phyloP scores from a whole-genome alignment of 2,797 vertebrate genomes.

The Chloroceryle inda region DNA sequence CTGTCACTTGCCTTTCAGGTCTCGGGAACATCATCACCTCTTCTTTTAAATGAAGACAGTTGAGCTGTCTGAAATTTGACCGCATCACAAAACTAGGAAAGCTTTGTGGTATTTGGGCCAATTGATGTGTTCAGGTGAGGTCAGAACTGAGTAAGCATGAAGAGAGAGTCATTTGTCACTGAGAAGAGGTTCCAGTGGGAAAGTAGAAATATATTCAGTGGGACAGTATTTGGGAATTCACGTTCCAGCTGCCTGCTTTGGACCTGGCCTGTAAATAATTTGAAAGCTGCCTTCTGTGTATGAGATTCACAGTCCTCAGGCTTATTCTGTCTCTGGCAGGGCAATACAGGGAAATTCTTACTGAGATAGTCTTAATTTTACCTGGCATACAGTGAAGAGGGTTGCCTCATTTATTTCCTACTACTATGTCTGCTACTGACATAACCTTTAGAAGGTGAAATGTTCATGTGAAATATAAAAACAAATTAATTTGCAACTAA shows the following conservation, averaged over 20 bases:
- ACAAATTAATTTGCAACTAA: slow-evolving; percentile 30
- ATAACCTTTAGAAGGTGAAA: slow-evolving; percentile 50
- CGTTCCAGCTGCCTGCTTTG: slow-evolving; percentile 24
- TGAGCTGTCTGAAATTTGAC: slow-evolving; percentile 50
- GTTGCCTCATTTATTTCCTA: slow-evolving; percentile 43
- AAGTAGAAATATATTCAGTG: slow-evolving; percentile 25
- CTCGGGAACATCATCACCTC: slow-evolving; percentile 4
- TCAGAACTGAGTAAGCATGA: slow-evolving; percentile 31
- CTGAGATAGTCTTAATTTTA: not conserved
- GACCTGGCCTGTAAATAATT: slow-evolving; percentile 8
- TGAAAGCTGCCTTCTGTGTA: slow-evolving; percentile 31
- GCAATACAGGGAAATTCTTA: not conserved
- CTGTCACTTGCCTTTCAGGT: slow-evolving; percentile 7
- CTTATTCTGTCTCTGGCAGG: not conserved
- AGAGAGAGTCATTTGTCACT: slow-evolving; percentile 56
- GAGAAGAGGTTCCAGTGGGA: slow-evolving; percentile 49
- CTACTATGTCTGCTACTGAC: not conserved
- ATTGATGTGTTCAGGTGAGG: slow-evolving; percentile 61
- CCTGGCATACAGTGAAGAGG: not conserved
- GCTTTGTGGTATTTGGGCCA: slow-evolving; percentile 12
- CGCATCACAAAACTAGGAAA: slow-evolving; percentile 51
- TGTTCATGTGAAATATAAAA: slow-evolving; percentile 43
- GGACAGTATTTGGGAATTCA: slow-evolving; percentile 34
- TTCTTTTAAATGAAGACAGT: slow-evolving; percentile 17
- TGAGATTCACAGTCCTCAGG: not conserved